Conservation (phyloP, 2,113 vertebrate genomes). For the Cathartes aura region DNA sequence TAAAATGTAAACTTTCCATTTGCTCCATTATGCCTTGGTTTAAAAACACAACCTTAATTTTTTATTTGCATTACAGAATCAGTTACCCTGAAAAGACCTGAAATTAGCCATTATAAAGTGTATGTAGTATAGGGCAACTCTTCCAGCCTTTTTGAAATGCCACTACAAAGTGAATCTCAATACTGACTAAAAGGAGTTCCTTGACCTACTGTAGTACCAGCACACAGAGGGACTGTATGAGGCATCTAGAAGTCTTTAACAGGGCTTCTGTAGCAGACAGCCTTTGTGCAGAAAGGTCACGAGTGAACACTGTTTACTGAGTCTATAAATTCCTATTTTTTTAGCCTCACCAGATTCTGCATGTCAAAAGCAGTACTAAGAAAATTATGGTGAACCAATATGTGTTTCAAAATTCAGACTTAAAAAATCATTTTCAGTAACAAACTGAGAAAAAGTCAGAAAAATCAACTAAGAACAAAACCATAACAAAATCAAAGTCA, state of each 20-base stretch:
- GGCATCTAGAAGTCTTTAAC: conserved; percentile 44
- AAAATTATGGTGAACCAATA: neutral
- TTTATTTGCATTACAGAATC: conserved; percentile 8
- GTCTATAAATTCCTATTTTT: conserved; percentile 37
- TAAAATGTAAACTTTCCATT: conserved; percentile 41
- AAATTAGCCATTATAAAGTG: conserved; percentile 13
- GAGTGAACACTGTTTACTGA: conserved; percentile 49
- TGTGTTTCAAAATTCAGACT: neutral
- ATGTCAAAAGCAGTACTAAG: neutral
- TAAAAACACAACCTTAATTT: conserved; percentile 5
- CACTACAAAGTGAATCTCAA: conserved; percentile 13
- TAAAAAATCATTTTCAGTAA: neutral
- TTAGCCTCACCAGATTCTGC: conserved; percentile 25
- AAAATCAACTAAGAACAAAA: neutral
- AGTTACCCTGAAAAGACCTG: conserved; percentile 20
- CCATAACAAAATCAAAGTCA: neutral
- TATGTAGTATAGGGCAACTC: neutral
- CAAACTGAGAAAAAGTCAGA: neutral
- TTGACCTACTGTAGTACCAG: conserved; percentile 53
- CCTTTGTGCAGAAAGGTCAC: conserved; percentile 59
- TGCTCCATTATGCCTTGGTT: neutral
- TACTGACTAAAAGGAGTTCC: conserved; percentile 54
- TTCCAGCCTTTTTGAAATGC: conserved; percentile 12
- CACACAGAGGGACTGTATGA: conserved; percentile 37
- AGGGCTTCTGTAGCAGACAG: conserved; percentile 48